Evolutionary conservation across 2,113 vertebrate species (phyloP).

Genomic region (Halcyon senegalensis): DNA sequence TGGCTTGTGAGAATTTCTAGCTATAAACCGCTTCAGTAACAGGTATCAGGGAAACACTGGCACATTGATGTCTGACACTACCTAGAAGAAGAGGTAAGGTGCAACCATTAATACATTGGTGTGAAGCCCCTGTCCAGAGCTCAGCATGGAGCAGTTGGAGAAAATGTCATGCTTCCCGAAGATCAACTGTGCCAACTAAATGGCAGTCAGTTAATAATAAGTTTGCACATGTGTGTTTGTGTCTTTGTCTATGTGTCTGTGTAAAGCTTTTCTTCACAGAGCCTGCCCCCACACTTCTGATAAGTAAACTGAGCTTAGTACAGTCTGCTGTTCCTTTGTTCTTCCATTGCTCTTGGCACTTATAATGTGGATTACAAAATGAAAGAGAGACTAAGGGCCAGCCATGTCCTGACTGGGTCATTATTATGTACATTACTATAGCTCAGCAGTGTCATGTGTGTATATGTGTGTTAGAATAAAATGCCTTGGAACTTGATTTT

Average conservation of each 20-base stretch:
- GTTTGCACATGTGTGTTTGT: neutral
- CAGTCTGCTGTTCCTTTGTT: neutral
- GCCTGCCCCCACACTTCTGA: neutral
- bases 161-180: neutral
- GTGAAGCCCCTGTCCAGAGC: neutral
- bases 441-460: neutral
- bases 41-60: neutral
- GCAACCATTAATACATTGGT: neutral
- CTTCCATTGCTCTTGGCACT: neutral
- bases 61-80: neutral
- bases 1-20: neutral
- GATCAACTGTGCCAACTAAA: neutral
- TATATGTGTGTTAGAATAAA: neutral
- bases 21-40: neutral
- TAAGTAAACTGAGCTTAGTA: neutral
- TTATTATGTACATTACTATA: too few relatives aligned
- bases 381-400: neutral
- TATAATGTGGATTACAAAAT: neutral
- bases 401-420: neutral
- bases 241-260: neutral
- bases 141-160: neutral
- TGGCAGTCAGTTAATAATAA: neutral
- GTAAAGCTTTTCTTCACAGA: neutral
- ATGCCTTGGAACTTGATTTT: neutral
- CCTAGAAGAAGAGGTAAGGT: neutral